Conservation (phyloP, 37 sponge, comb jelly and placozoan genomes). For the Beroe forskalii region DNA sequence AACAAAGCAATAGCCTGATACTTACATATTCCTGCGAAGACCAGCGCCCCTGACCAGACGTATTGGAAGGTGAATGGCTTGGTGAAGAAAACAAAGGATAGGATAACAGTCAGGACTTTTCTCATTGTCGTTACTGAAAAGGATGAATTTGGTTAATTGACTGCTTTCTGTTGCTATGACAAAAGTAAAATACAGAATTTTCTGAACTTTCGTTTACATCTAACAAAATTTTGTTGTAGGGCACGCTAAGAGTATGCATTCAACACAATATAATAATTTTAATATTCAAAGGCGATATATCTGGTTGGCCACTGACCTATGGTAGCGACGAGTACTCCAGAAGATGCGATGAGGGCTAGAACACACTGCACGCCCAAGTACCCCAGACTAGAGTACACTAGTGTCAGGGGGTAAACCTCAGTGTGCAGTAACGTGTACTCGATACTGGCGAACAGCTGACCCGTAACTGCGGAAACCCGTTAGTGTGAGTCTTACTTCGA, state of each 20-base stretch:
- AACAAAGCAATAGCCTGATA: no score
- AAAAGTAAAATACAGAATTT: not conserved
- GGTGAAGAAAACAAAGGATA: constrained; percentile 82
- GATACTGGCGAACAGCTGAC: constrained; percentile 25
- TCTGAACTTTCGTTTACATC: no score
- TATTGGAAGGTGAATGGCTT: constrained; percentile 87
- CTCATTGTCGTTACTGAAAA: constrained; percentile 82
- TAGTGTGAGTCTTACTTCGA: constrained; percentile 62
- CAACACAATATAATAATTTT: no score
- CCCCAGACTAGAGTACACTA: constrained; percentile 74
- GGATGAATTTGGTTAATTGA: not conserved
- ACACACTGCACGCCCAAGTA: constrained; percentile 83
- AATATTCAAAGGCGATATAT: no score
- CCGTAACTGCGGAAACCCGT: constrained; percentile 37
- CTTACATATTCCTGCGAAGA: constrained; percentile 48
- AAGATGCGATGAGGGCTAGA: constrained; percentile 69
- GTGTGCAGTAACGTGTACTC: not conserved
- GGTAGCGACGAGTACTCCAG: constrained; percentile 78
- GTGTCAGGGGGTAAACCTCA: constrained; percentile 62
- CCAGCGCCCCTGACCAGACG: constrained; percentile 65
- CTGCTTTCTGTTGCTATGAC: no score
- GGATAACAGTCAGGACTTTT: constrained; percentile 75
- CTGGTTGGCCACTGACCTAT: constrained; percentile 77
- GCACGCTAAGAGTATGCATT: no score
- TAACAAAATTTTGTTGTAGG: no score